Evolutionary conservation across 1,140 invertebrate species (phyloP).

Genomic region (Charaxes varanes): DNA sequence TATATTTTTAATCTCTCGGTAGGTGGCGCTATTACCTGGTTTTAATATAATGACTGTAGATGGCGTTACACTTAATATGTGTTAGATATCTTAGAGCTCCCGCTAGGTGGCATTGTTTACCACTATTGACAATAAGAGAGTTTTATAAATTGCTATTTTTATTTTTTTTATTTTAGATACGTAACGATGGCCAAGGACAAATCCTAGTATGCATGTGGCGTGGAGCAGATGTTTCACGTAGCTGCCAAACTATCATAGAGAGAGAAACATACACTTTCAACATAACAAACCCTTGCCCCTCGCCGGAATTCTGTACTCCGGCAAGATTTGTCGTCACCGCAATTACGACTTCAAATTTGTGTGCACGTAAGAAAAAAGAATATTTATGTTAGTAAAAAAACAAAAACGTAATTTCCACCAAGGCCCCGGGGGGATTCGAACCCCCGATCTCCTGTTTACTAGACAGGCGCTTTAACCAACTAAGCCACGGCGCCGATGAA

Average conservation of each 20-base stretch:
- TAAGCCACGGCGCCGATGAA: constrained; percentile 41
- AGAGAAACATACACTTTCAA: constrained; percentile 44
- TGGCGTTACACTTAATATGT: no score
- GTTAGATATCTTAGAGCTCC: no score
- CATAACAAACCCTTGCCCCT: constrained; percentile 47
- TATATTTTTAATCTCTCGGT: no score
- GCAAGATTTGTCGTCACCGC: constrained; percentile 44
- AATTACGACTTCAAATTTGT: constrained; percentile 36
- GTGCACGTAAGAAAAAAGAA: constrained; percentile 45
- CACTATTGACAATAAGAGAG: no score
- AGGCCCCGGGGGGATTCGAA: constrained; percentile 64
- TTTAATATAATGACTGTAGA: no score
- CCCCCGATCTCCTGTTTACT: constrained; percentile 70
- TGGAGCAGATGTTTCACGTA: constrained; percentile 45
- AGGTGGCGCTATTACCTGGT: no score
- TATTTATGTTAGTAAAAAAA: constrained; percentile 6
- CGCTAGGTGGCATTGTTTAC: no score
- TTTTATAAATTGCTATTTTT: no score
- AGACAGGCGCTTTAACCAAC: constrained; percentile 61
- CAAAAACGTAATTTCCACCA: constrained; percentile 5
- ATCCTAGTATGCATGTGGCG: constrained; percentile 53
- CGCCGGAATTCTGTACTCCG: constrained; percentile 50
- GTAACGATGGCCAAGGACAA: constrained; percentile 47
- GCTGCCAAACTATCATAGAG: constrained; percentile 42
- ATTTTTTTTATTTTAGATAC: constrained; percentile 36